Base-by-base conservation (phyloP, 2,888 invertebrate species). In the Crocallis elinguaria region DNA sequence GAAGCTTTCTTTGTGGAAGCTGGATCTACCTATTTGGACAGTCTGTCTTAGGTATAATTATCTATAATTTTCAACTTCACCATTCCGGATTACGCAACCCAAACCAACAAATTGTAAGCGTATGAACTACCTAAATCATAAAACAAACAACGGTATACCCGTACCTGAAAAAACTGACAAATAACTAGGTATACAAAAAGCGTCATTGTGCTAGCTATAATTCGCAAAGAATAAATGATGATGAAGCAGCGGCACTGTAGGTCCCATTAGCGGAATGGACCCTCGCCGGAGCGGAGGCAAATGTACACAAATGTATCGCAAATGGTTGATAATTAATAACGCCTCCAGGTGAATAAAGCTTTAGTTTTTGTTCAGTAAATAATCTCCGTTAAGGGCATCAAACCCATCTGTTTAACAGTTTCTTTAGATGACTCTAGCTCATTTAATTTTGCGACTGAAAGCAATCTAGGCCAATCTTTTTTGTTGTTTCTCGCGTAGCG, bases 351-450 rank as follows among this genome's bases (percentile, higher is more conserved):
- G 35, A 32, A 52, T 44, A 14, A 16, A 49, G 33, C 33, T 37
- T 45, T 13, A 37, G 29, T 45, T 54, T 54, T 54, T 48, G 52
- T 52, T 25, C 41, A 19, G 41, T 21, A 41, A 52, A 52, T 52
- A 46, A 41, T 52, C 41, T 30, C 52, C 46, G 52, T 52, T 53
- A 54, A 49, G 53, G 38, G 48, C 53, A 49, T 49, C 53, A 54
- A 54, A 48, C 53, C 23, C 48, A 54, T 54, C 53, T 29, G 11
- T 46, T 42, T 42, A 5, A 45, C 41, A 45, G 51, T 35, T 45
- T 30, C 29, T 38, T 25, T 37, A 27, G 0, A 9, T 23, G 8
- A 32, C 16, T 42, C 16, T 33, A 21, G 9, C 21, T 38, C 25
- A 14, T 38, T 38, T 32, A 12, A 14, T 41, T 32, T 30, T 5